These are phyloP conservation scores for Palaemon carinicauda DNA, from an alignment of 1,140 invertebrate species.

Conservation along the genomic window DNA sequence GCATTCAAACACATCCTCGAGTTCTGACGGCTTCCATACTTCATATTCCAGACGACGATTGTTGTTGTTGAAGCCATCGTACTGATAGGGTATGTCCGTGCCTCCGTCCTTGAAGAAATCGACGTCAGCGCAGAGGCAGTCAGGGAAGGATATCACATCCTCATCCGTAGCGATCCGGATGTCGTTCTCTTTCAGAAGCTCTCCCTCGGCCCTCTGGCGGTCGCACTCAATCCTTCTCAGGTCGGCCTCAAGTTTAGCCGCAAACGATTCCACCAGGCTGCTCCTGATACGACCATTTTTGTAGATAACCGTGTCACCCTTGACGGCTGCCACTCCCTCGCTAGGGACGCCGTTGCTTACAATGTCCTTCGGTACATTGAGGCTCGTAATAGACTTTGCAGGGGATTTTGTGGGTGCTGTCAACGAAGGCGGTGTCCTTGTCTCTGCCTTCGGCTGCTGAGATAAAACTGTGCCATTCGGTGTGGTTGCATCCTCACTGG, in stretches of 20 bases:
- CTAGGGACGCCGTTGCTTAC: not conserved
- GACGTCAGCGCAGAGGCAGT: not conserved
- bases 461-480: no score
- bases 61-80: not conserved
- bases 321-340: not conserved
- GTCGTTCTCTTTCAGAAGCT: not conserved
- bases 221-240: conserved; percentile 31
- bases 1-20: conserved; percentile 41
- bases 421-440: no score
- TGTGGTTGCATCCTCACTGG: no score
- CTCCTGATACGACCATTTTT: not conserved
- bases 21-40: conserved; percentile 30
- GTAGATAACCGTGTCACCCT: not conserved
- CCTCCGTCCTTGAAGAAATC: not conserved
- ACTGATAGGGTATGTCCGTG: not conserved
- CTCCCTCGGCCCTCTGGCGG: conserved; percentile 24
- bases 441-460: no score
- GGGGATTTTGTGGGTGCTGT: no score
- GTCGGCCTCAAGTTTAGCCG: conserved; percentile 46
- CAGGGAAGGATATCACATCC: not conserved
- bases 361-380: not conserved
- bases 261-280: conserved; percentile 34
- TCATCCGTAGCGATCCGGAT: not conserved
- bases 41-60: not conserved
- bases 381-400: not conserved